Base-by-base conservation (phyloP, 2,113 vertebrate species). In the Muntiacus muntjak region DNA sequence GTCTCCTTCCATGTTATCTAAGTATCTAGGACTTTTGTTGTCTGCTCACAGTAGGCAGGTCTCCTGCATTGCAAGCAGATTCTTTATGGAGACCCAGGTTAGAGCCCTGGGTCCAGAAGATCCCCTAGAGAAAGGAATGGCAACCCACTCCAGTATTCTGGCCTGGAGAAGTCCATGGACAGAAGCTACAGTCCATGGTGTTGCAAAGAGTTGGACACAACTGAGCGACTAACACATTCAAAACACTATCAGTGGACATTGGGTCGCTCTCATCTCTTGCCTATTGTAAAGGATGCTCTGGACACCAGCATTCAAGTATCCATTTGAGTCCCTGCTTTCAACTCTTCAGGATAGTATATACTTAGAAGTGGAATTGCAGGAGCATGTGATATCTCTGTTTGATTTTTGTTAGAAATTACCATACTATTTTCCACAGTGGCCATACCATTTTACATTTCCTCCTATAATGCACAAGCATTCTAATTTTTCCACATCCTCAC, bases 11-110 rank as follows among this genome's bases (percentile, higher is more conserved):
- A 9, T 2, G 25, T 36, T 36, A 50, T 36, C 52, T 28, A 25
- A 45, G 7, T 45, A 4, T 14, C 62, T 85, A 2, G 0, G 50
- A 14, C 26, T 45, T 84, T n/a, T 1, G 0, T 45, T 6, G 9
- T 92, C 79, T 12, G 47, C 12, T 45, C 43, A 55, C 3, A 0
- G 28, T 17, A 74, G n/a, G 16, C 67, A 40, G 36, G 11, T 40
- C n/a, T 71, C 58, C 58, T 28, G 19, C 67, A 71, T 1, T 40
- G 67, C 67, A 71, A 12, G 67, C n/a, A 71, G n/a, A 40, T 71
- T 71, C n/a, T 71, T 71, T 71, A 71, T 40, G 21, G 67, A 74
- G 67, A 40, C 67, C 23, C 21, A 25, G 21, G 67, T 40, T 74
- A 40, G 36, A 74, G 40, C 36, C 36, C 21, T 74, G 3, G 67